These are phyloP conservation scores for Bucorvus abyssinicus DNA, from an alignment of 2,797 vertebrate genomes.

Conservation along the genomic window DNA sequence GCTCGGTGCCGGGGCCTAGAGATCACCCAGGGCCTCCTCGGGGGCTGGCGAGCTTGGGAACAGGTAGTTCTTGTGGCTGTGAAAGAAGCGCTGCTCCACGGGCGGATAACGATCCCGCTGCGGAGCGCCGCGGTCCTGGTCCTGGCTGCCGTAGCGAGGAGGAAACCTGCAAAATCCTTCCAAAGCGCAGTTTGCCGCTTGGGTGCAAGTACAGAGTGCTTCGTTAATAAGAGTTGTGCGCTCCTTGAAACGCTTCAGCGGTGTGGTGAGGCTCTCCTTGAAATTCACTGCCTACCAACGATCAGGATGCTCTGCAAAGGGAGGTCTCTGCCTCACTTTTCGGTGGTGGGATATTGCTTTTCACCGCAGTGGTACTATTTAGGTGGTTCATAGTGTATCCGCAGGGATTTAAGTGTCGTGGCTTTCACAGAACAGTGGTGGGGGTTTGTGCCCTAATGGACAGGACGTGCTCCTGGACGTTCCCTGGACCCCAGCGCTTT, in stretches of 20 bases:
- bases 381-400: not conserved
- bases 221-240: rapidly evolving
- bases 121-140: rapidly evolving
- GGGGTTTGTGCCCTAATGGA: not conserved
- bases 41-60: not conserved
- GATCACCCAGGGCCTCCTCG: rapidly evolving
- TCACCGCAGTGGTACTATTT: not conserved
- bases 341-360: not conserved
- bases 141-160: not conserved
- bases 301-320: not conserved
- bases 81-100: rapidly evolving
- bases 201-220: not conserved
- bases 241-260: not conserved
- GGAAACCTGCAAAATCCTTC: not conserved
- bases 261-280: not conserved
- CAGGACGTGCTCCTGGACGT: rapidly evolving
- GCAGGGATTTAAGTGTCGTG: not conserved
- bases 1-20: not conserved
- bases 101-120: rapidly evolving
- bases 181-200: not conserved
- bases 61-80: not conserved
- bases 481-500: not conserved
- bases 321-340: not conserved
- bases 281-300: not conserved
- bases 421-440: not conserved